These are phyloP conservation scores for Tragelaphus scriptus DNA, from an alignment of 2,113 vertebrate species.

Conservation along the genomic window DNA sequence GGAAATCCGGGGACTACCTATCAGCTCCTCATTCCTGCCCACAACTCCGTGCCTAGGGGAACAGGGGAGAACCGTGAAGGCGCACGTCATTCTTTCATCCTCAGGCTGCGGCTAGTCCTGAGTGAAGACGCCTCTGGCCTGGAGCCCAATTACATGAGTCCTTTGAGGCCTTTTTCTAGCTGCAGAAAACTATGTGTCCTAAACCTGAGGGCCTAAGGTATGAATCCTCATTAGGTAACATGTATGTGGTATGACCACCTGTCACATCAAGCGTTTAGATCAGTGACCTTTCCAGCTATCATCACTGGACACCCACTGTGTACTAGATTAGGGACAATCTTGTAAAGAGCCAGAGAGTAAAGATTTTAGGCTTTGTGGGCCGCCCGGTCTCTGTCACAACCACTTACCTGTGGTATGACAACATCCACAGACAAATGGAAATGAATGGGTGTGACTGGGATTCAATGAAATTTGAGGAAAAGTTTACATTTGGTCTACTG, in stretches of 20 bases:
- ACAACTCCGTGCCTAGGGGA: background rate
- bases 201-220: background rate
- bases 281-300: background rate
- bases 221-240: background rate
- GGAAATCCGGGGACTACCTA: background rate
- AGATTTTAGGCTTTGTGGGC: background rate
- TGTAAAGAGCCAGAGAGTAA: background rate
- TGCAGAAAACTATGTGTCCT: background rate
- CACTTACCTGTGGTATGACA: background rate
- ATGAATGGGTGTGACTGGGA: background rate
- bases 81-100: background rate
- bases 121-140: background rate
- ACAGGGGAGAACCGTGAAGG: background rate
- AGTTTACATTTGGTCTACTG: background rate
- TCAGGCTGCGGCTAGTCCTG: background rate
- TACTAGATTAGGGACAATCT: background rate
- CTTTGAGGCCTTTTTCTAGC: background rate
- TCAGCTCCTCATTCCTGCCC: background rate
- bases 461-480: background rate
- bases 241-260: background rate
- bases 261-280: background rate
- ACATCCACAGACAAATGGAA: background rate
- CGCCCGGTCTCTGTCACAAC: background rate
- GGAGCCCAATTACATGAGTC: background rate
- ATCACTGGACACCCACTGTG: background rate